phyloP scores from a whole-genome alignment of 2,113 vertebrate species.

The Pungitius pungitius region DNA sequence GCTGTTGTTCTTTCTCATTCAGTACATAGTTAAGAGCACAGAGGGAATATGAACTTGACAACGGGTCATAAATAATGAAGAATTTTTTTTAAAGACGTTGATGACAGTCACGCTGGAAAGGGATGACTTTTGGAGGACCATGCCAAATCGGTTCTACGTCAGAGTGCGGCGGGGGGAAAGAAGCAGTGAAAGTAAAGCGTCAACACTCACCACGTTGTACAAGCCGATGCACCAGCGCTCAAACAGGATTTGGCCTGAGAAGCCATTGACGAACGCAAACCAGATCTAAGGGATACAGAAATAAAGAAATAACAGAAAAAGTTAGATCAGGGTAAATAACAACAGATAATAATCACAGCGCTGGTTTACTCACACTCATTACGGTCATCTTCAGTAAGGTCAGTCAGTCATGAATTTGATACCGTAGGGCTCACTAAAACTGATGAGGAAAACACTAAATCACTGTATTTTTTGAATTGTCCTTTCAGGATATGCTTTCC shows the following conservation, averaged over 20 bases:
- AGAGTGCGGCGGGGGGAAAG: conserved; percentile 36
- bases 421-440: conserved; percentile 22
- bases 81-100: conserved; percentile 72
- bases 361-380: background rate
- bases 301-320: conserved; percentile 27
- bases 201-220: conserved; percentile 95
- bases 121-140: conserved; percentile 55
- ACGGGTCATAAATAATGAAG: conserved; percentile 78
- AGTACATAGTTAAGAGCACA: conserved; percentile 76
- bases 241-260: conserved; percentile 99
- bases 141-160: conserved; percentile 61
- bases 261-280: conserved; percentile 99
- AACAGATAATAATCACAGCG: conserved; percentile 7
- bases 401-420: conserved; percentile 22
- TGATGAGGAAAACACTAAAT: conserved; percentile 37
- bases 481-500: conserved; percentile 47
- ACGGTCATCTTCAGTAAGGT: conserved; percentile 14
- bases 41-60: conserved; percentile 75
- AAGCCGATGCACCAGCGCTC: conserved; percentile 99
- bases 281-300: conserved; percentile 87
- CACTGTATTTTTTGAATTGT: background rate
- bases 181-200: conserved; percentile 47
- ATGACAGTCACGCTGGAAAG: conserved; percentile 71
- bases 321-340: conserved; percentile 11
- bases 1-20: conserved; percentile 78